These are phyloP conservation scores for Tinea pellionella DNA, from an alignment of 2,888 invertebrate genomes.

Conservation along the genomic window DNA sequence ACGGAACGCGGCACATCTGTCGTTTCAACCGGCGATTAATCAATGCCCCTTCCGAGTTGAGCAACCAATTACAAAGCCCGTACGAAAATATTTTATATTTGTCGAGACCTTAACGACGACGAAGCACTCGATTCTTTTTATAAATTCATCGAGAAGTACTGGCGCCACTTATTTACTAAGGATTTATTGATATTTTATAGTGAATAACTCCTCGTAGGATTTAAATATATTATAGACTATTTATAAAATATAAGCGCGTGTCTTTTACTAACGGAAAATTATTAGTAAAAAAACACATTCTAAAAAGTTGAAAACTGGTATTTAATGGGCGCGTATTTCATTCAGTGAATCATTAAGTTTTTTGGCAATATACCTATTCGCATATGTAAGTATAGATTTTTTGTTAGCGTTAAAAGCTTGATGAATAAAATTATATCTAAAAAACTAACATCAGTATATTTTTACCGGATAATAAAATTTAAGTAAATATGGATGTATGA, in stretches of 20 bases:
- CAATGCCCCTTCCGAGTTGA: slow-evolving; percentile 47
- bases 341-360: neutral
- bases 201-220: neutral
- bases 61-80: slow-evolving; percentile 21
- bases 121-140: neutral
- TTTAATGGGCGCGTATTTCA: neutral
- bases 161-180: neutral
- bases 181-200: neutral
- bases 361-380: too few relatives aligned
- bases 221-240: too few relatives aligned
- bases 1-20: slow-evolving; percentile 41
- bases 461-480: too few relatives aligned
- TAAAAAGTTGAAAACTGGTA: neutral
- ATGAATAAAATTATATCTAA: too few relatives aligned
- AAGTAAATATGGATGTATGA: too few relatives aligned
- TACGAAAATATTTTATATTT: slow-evolving; percentile 14
- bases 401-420: too few relatives aligned
- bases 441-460: too few relatives aligned
- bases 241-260: neutral
- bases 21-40: slow-evolving; percentile 53
- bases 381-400: too few relatives aligned
- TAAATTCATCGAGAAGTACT: neutral
- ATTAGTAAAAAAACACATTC: neutral
- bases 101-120: slow-evolving; percentile 3
- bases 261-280: neutral